Conservation (phyloP, 1,140 invertebrate species). For the Thaumatotibia leucotreta region DNA sequence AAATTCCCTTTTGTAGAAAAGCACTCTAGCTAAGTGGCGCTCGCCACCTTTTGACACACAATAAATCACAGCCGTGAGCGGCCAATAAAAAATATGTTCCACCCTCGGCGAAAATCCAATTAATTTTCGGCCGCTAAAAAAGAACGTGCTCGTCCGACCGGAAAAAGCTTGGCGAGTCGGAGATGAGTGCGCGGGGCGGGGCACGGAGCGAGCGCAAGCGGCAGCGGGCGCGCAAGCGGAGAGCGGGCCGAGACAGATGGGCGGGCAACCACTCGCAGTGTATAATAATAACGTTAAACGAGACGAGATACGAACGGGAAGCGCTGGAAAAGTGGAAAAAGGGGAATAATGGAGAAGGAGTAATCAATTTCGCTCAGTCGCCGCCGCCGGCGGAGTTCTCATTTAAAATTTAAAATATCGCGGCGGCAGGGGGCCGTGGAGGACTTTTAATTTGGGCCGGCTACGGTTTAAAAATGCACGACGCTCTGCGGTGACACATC, state of each 20-base stretch:
- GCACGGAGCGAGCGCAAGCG: constrained; percentile 19
- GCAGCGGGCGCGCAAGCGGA: constrained; percentile 18
- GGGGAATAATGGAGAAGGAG: constrained; percentile 74
- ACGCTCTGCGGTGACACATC: constrained; percentile 66
- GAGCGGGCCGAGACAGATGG: constrained; percentile 17
- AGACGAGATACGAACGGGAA: constrained; percentile 65
- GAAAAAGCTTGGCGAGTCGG: constrained; percentile 42
- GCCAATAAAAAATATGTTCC: constrained; percentile 75
- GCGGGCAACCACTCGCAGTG: constrained; percentile 30
- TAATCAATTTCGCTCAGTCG: constrained; percentile 75
- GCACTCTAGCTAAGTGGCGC: constrained; percentile 65
- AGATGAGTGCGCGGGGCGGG: constrained; percentile 18
- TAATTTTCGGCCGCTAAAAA: constrained; percentile 74
- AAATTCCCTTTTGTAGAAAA: constrained; percentile 51
- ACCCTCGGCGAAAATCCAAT: constrained; percentile 74
- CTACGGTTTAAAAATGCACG: constrained; percentile 70
- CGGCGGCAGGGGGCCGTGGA: constrained; percentile 53
- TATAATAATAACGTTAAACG: constrained; percentile 70
- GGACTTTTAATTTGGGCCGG: constrained; percentile 72
- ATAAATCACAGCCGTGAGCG: constrained; percentile 71
- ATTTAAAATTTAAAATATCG: constrained; percentile 76
- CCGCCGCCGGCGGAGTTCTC: constrained; percentile 62
- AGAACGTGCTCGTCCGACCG: constrained; percentile 55
- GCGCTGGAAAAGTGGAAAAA: constrained; percentile 68
- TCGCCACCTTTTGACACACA: constrained; percentile 73